A percentile compares a stretch with the other conserved stretches of the same genome.
These are phyloP conservation scores for Tiliqua scincoides DNA, from an alignment of 2,113 vertebrate genomes.

Conservation along the genomic window DNA sequence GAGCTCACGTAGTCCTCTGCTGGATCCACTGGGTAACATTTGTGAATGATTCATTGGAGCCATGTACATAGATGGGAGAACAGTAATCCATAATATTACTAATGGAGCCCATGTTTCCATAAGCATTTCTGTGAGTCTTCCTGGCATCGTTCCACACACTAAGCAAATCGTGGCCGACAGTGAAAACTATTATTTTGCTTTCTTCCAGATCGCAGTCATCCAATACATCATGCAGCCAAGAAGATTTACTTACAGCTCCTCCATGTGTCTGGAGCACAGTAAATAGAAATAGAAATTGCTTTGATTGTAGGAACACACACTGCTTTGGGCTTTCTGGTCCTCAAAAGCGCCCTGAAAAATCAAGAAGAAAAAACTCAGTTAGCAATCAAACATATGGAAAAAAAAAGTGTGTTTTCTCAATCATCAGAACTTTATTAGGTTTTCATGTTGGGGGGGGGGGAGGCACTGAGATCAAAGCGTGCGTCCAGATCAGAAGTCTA, in stretches of 20 bases:
- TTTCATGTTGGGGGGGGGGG: not conserved
- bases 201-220: conserved; percentile 82
- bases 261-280: conserved; percentile 79
- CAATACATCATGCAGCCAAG: conserved; percentile 85
- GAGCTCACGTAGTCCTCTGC: conserved; percentile 79
- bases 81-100: conserved; percentile 96
- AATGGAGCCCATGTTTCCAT: conserved; percentile 92
- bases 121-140: conserved; percentile 86
- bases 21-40: conserved; percentile 83
- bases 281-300: conserved; percentile 74
- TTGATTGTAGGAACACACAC: conserved; percentile 71
- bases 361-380: conserved; percentile 31
- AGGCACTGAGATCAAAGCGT: not conserved
- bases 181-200: conserved; percentile 88
- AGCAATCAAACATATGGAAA: conserved; percentile 23
- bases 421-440: not conserved
- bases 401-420: conserved; percentile 14
- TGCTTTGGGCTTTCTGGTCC: conserved; percentile 80
- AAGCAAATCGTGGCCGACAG: conserved; percentile 81
- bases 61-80: conserved; percentile 83
- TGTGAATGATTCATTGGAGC: conserved; percentile 84
- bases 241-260: conserved; percentile 86
- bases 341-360: conserved; percentile 76
- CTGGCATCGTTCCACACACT: conserved; percentile 88
- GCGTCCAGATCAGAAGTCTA: not conserved